Evolutionary conservation across 2,888 invertebrate species (phyloP), one percentile per base, ranked within the genome.

Genomic region (Dicroscelio sp.): DNA sequence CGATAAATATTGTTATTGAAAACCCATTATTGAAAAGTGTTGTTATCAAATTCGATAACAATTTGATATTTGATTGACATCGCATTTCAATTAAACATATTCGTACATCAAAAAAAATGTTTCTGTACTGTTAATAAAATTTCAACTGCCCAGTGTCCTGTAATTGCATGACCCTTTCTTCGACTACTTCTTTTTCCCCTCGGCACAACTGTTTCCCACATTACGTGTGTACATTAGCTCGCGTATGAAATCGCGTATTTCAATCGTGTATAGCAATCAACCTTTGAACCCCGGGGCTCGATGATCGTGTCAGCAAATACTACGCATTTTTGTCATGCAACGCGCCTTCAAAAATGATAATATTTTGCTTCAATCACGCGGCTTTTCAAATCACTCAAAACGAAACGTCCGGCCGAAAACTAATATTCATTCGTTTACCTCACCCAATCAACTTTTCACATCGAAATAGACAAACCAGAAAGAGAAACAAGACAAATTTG

Each of bases 231-330:
- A 86, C 86, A 85, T 86, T 90, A 86, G 80, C 83, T 84, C 58
- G 86, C 86, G 83, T 69, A 86, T 91, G 86, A 87, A 92, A 92
- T 90, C 90, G 90, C 87, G 86, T 83, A 88, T 90, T 90, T 92
- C 88, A 92, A 90, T 92, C 90, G 92, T 78, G 88, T 90, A 86
- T 85, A 58, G 87, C 87, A 89, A 91, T 90, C 90, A 85, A 92
- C 90, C 90, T 90, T 83, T 90, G 87, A 90, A 82, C 90, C 82
- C 38, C 73, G 71, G 48, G 63, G 65, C 86, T 76, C 71, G 52
- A 86, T 69, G 82, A 86, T 82, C 76, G 82, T 82, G 82, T 86
- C 83, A 78, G 86, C 83, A 86, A 83, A 86, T 83, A 86, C 63
- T 55, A 30, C 25, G 65, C 86, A 85, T 89, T 89, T 73, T 85